phyloP scores from a whole-genome alignment of 2,113 vertebrate species.

The Myotis davidii region DNA sequence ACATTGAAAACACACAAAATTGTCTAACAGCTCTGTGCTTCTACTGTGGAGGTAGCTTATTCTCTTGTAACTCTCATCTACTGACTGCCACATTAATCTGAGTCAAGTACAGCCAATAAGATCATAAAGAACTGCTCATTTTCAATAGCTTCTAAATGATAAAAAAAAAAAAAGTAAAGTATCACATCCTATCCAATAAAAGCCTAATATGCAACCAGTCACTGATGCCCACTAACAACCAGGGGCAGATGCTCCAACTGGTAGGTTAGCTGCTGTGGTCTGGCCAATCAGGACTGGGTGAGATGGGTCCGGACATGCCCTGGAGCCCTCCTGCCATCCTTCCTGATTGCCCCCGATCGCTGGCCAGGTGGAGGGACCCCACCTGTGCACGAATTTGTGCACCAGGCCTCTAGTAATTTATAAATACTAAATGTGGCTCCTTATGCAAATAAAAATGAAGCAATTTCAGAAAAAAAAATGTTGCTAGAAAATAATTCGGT shows the following conservation, averaged over 20 bases:
- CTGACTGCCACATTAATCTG: background rate
- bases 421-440: background rate
- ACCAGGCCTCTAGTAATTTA: background rate
- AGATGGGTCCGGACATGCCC: no score
- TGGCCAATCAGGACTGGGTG: no score
- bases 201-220: no score
- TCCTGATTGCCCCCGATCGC: no score
- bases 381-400: no score
- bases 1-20: background rate
- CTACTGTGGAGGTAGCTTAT: background rate
- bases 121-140: background rate
- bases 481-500: background rate
- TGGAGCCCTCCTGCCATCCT: no score
- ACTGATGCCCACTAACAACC: no score
- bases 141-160: background rate
- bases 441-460: background rate
- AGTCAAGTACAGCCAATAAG: background rate
- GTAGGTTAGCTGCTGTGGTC: no score
- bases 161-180: background rate
- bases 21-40: background rate
- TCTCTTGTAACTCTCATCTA: background rate
- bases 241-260: fast-evolving
- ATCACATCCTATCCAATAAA: background rate
- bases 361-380: no score
- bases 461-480: background rate